These are phyloP conservation scores for Dipodomys ordii DNA, from an alignment of 2,113 vertebrate genomes.

Conservation along the genomic window DNA sequence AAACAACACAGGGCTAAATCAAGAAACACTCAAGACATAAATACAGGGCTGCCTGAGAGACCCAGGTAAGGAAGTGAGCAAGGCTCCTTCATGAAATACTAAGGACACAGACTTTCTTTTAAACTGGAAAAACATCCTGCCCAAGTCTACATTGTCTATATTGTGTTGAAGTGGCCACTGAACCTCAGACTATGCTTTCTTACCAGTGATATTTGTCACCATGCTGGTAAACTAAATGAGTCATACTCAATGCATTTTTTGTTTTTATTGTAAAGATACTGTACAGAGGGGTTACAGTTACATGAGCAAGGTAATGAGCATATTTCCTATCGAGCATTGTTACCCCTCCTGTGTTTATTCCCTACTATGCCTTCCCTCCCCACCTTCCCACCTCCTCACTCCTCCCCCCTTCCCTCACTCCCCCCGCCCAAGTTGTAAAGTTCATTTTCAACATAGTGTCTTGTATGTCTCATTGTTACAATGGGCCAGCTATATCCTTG, in stretches of 20 bases:
- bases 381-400: too few species aligned
- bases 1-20: background rate
- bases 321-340: too few species aligned
- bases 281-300: too few species aligned
- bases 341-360: too few species aligned
- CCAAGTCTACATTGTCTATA: fast-evolving
- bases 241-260: background rate
- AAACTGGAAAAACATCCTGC: background rate
- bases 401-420: too few species aligned
- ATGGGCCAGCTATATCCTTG: too few species aligned
- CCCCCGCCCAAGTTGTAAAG: too few species aligned
- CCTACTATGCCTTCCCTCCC: too few species aligned
- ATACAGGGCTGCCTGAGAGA: background rate
- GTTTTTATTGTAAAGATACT: too few species aligned
- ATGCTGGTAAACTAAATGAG: background rate
- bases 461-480: too few species aligned
- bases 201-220: background rate
- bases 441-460: too few species aligned
- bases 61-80: background rate
- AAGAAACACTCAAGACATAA: background rate
- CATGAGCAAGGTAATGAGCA: too few species aligned
- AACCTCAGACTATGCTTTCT: background rate
- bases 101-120: background rate
- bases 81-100: fast-evolving
- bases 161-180: background rate